Percentiles rank a stretch among this genome's conserved stretches.
phyloP scores from a whole-genome alignment of 2,888 invertebrate genomes.

The Luperina testacea region DNA sequence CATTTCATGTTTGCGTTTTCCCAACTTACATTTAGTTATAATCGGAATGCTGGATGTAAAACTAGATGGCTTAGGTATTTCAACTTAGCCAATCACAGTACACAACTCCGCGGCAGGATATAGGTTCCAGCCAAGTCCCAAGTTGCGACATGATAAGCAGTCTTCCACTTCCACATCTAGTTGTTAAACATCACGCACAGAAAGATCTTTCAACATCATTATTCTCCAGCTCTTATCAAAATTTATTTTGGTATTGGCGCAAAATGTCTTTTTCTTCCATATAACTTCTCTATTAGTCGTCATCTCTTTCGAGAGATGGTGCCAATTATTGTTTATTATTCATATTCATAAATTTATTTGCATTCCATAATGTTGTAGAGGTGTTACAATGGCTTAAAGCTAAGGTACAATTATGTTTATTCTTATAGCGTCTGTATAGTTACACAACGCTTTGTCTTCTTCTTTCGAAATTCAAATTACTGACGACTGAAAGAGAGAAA shows the following conservation, averaged over 20 bases:
- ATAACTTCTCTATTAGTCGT: too few species aligned
- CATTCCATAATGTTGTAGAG: too few species aligned
- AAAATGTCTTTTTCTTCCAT: too few species aligned
- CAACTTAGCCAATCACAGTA: background rate
- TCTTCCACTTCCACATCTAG: background rate
- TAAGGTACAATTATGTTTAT: background rate
- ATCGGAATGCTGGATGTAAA: background rate
- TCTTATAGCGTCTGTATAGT: too few species aligned
- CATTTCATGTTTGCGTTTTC: background rate
- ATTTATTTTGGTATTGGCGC: too few species aligned
- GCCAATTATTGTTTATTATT: background rate
- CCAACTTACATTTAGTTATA: background rate
- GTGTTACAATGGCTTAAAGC: too few species aligned
- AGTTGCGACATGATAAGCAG: background rate
- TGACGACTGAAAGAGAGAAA: too few species aligned
- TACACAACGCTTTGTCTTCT: too few species aligned
- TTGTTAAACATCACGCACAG: background rate
- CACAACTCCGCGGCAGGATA: background rate
- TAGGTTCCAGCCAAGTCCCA: background rate
- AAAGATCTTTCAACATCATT: background rate
- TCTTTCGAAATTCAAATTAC: too few species aligned
- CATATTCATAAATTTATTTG: too few species aligned
- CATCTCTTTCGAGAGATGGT: too few species aligned
- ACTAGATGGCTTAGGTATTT: too few species aligned
- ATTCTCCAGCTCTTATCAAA: accelerated